These are phyloP conservation scores for Laticauda laticaudata DNA, from an alignment of 2,113 vertebrate species.

Conservation along the genomic window DNA sequence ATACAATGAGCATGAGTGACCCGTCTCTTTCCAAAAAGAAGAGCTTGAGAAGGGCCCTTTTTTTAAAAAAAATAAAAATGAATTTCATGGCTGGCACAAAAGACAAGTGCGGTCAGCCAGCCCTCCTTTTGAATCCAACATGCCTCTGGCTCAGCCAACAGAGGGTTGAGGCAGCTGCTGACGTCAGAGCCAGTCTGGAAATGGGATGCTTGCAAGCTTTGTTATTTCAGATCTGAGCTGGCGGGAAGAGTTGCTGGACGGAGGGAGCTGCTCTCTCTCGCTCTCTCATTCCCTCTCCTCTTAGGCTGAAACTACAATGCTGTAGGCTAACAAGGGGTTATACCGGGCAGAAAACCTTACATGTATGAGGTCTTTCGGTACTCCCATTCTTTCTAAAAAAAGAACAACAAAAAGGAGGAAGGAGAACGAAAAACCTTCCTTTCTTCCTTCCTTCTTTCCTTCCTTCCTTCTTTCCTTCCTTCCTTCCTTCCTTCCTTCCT, in stretches of 20 bases:
- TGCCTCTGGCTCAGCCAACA: slow-evolving; percentile 48
- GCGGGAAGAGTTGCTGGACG: slow-evolving; percentile 22
- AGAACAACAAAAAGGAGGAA: no score
- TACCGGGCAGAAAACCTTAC: not conserved
- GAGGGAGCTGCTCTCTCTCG: not conserved
- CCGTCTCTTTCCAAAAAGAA: not conserved
- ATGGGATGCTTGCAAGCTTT: not conserved
- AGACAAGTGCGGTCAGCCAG: not conserved
- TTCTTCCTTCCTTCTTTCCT: no score
- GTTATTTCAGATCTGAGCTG: slow-evolving; percentile 21
- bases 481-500: no score
- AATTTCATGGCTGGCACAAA: not conserved
- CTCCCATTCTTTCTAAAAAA: no score
- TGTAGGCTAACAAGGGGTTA: not conserved
- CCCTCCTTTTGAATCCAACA: slow-evolving; percentile 53
- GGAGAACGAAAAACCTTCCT: no score
- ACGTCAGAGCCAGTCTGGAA: slow-evolving; percentile 50
- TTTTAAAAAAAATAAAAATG: no score
- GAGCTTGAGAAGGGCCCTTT: not conserved
- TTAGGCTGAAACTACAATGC: not conserved
- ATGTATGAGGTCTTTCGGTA: no score
- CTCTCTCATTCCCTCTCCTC: not conserved
- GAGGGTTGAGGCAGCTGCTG: slow-evolving; percentile 19
- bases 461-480: no score
- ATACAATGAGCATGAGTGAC: not conserved